Percentiles rank a stretch among this genome's conserved stretches.
phyloP scores from a whole-genome alignment of 2,888 invertebrate species.

The Drosophila tanythrix region DNA sequence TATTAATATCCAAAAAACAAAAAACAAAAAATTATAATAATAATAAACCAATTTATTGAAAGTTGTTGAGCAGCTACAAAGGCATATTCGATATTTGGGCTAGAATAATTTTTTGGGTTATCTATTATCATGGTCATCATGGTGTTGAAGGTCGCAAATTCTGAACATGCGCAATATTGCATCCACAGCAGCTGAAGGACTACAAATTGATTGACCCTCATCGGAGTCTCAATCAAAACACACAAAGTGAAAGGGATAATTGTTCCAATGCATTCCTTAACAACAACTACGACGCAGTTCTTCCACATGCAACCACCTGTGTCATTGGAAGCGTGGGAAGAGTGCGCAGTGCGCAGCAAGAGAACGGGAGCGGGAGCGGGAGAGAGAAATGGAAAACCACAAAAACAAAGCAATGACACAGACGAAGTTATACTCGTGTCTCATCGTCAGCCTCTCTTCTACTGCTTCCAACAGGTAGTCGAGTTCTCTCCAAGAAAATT shows the following conservation, averaged over 20 bases:
- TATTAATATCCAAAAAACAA: conserved; percentile 65
- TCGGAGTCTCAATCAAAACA: background rate
- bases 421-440: background rate
- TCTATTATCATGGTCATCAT: background rate
- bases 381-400: background rate
- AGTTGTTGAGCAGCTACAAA: conserved; percentile 60
- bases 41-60: conserved; percentile 60
- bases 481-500: background rate
- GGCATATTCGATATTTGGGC: conserved; percentile 19
- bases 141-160: background rate
- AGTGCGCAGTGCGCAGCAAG: conserved; percentile 7
- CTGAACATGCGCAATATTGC: conserved; percentile 4
- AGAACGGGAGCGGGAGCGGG: background rate
- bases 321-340: background rate
- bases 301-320: conserved; percentile 14
- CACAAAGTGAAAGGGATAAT: background rate
- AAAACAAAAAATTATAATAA: conserved; percentile 11
- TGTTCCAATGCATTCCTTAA: background rate
- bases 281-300: background rate
- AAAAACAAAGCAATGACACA: background rate
- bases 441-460: background rate
- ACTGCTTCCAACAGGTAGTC: conserved; percentile 3
- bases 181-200: background rate
- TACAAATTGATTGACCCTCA: conserved; percentile 3
- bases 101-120: background rate